These are phyloP conservation scores for Zaprionus vittiger DNA, from an alignment of 1,140 invertebrate species.

Conservation along the genomic window DNA sequence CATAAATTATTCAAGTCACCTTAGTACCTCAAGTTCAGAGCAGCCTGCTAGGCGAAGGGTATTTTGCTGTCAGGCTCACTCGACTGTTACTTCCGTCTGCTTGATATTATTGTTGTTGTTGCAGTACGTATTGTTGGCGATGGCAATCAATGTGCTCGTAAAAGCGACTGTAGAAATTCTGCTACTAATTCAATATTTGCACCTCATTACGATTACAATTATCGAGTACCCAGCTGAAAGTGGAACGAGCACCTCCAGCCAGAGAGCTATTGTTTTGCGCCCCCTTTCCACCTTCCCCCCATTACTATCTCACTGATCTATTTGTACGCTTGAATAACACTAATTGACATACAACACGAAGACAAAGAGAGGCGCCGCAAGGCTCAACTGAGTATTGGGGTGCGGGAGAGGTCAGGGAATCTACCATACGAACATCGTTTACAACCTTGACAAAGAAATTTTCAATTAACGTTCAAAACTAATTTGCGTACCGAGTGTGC, in stretches of 20 bases:
- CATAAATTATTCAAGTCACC: no score
- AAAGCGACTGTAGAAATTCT: constrained; percentile 27
- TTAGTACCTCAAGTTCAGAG: no score
- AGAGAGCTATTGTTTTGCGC: constrained; percentile 30
- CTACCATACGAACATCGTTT: background rate
- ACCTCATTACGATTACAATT: constrained; percentile 66
- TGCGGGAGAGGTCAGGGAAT: background rate
- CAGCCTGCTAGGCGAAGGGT: background rate
- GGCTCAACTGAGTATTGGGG: background rate
- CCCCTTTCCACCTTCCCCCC: constrained; percentile 5
- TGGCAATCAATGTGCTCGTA: constrained; percentile 54
- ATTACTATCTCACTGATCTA: constrained; percentile 37
- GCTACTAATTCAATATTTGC: constrained; percentile 65
- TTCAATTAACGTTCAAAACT: constrained; percentile 60
- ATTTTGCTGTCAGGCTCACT: no score
- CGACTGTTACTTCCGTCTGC: no score
- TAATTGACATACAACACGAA: constrained; percentile 64
- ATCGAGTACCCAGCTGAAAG: constrained; percentile 25
- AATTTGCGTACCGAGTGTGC: constrained; percentile 55
- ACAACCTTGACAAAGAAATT: constrained; percentile 77
- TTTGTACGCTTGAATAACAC: constrained; percentile 69
- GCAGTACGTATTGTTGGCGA: background rate
- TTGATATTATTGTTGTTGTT: background rate
- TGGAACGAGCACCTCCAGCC: constrained; percentile 12
- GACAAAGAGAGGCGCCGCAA: constrained; percentile 2